phyloP scores from a whole-genome alignment of 2,888 invertebrate species.

The Cantharis rufa region DNA sequence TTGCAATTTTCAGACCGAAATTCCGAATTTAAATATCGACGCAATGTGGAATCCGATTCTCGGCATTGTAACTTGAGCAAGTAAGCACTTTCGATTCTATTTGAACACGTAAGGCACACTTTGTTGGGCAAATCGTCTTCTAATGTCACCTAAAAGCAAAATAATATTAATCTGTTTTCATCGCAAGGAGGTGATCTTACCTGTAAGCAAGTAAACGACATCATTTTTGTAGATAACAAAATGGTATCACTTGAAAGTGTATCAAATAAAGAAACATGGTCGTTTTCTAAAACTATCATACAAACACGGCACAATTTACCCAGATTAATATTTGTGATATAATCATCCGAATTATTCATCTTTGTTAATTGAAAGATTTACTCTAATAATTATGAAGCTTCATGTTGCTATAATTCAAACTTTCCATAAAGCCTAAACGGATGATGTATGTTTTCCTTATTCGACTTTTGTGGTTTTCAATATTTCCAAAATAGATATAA shows the following conservation, averaged over 20 bases:
- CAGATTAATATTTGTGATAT: neutral
- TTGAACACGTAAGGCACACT: slow-evolving; percentile 34
- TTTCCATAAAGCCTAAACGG: too few relatives aligned
- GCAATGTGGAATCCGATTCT: slow-evolving; percentile 35
- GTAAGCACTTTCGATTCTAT: slow-evolving; percentile 37
- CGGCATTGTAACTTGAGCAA: slow-evolving; percentile 37
- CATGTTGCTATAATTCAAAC: neutral
- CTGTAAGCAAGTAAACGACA: slow-evolving; percentile 37
- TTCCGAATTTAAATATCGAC: slow-evolving; percentile 27
- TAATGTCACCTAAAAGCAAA: slow-evolving; percentile 30
- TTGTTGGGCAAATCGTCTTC: slow-evolving; percentile 37
- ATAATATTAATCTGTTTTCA: neutral
- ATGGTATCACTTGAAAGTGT: slow-evolving; percentile 8
- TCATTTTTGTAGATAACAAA: slow-evolving; percentile 34
- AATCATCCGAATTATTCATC: slow-evolving; percentile 21
- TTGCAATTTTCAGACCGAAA: neutral
- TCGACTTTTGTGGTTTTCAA: neutral
- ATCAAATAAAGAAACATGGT: slow-evolving; percentile 32
- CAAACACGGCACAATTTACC: slow-evolving; percentile 39
- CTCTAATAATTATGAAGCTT: neutral
- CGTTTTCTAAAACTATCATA: slow-evolving; percentile 31
- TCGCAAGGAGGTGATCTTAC: slow-evolving; percentile 26
- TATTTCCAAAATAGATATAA: neutral
- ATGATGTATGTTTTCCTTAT: neutral
- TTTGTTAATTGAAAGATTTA: slow-evolving; percentile 4